Percentiles rank a stretch among this genome's conserved stretches.
Evolutionary conservation across 2,888 invertebrate genomes (phyloP).

Genomic region (Monoplex corrugatus): DNA sequence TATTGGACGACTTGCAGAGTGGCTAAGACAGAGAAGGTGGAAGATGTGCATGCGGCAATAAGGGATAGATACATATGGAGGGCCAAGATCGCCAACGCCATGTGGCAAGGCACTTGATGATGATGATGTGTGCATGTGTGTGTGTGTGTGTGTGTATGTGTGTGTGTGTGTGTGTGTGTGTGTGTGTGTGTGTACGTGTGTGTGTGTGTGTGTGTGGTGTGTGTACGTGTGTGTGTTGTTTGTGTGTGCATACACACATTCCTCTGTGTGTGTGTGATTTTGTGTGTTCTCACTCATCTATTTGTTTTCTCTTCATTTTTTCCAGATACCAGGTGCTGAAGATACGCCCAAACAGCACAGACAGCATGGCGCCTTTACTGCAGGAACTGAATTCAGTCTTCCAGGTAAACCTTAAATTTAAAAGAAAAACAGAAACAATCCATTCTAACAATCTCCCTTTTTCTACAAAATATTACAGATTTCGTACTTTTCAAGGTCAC

Average conservation of each 20-base stretch:
- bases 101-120: too few species aligned
- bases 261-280: too few species aligned
- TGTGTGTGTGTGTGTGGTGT: neutral
- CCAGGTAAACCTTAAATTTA: constrained; percentile 12
- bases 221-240: neutral
- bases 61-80: too few species aligned
- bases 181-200: neutral
- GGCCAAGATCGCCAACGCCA: too few species aligned
- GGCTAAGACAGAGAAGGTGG: too few species aligned
- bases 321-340: constrained; percentile 41
- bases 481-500: too few species aligned
- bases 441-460: too few species aligned
- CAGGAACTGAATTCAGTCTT: constrained; percentile 8
- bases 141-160: constrained; percentile 9
- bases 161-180: constrained; percentile 14
- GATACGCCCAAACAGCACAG: neutral
- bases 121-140: neutral
- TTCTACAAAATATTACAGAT: too few species aligned
- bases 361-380: neutral
- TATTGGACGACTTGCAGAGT: too few species aligned
- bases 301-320: neutral
- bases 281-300: neutral
- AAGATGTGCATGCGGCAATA: too few species aligned
- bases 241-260: neutral
- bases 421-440: neutral